These are phyloP conservation scores for Drosophila mulleri DNA, from an alignment of 2,888 invertebrate genomes.

Conservation along the genomic window DNA sequence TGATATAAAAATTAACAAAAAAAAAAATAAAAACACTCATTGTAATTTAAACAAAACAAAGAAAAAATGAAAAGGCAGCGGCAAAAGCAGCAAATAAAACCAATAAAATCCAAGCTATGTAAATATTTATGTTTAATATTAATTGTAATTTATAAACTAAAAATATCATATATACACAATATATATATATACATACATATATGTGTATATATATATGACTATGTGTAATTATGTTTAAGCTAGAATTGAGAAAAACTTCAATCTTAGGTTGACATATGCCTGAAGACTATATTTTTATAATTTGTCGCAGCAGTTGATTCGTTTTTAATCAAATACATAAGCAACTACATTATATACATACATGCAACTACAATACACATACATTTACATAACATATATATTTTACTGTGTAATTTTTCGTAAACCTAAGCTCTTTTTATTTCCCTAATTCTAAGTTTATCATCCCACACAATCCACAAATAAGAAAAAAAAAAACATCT, in stretches of 20 bases:
- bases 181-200: not conserved
- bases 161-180: not conserved
- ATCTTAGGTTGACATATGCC: constrained; percentile 63
- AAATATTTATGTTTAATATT: constrained; percentile 72
- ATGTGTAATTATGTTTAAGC: constrained; percentile 40
- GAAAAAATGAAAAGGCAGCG: constrained; percentile 49
- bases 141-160: constrained; percentile 64
- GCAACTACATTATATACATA: constrained; percentile 48
- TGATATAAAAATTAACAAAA: constrained; percentile 26
- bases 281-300: constrained; percentile 78
- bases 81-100: constrained; percentile 40
- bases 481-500: constrained; percentile 30
- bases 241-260: constrained; percentile 48
- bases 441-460: constrained; percentile 66
- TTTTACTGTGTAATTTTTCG: constrained; percentile 70
- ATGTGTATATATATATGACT: constrained; percentile 18
- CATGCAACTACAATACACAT: constrained; percentile 42
- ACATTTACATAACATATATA: constrained; percentile 44
- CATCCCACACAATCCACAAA: constrained; percentile 50
- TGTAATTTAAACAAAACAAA: constrained; percentile 50
- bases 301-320: constrained; percentile 68
- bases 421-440: constrained; percentile 63
- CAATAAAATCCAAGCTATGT: constrained; percentile 50
- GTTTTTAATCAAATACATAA: constrained; percentile 48
- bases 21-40: constrained; percentile 47